Conservation (phyloP, 2,888 invertebrate species). For the Halictus quadricinctus region DNA sequence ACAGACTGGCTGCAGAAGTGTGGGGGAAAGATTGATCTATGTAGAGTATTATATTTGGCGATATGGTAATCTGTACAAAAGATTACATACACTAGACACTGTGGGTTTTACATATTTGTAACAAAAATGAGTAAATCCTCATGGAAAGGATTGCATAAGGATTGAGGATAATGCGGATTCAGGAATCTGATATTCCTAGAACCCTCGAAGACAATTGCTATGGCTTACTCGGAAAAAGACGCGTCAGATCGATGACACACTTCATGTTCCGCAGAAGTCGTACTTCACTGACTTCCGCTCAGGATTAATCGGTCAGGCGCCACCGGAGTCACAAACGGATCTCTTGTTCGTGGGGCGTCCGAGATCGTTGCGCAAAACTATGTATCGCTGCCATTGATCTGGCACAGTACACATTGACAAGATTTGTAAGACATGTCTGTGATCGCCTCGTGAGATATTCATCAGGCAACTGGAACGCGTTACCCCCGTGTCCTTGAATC, state of each 20-base stretch:
- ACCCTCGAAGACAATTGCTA: background rate
- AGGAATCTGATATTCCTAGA: background rate
- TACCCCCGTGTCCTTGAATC: slow-evolving; percentile 3
- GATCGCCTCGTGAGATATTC: background rate
- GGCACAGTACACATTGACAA: background rate
- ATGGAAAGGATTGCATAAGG: no score
- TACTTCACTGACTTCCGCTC: background rate
- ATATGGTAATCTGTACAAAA: background rate
- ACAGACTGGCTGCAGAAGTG: background rate
- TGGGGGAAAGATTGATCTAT: background rate
- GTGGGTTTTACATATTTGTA: no score
- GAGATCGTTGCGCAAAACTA: background rate
- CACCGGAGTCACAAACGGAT: background rate
- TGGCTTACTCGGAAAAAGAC: background rate
- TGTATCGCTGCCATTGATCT: background rate
- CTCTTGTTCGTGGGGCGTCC: background rate
- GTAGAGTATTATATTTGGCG: background rate
- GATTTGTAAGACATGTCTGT: slow-evolving; percentile 4
- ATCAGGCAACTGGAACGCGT: slow-evolving; percentile 9
- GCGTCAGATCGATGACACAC: background rate
- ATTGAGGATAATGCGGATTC: no score
- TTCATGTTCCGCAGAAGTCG: background rate
- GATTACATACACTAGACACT: no score
- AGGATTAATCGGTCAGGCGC: background rate
- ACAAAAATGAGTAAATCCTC: no score